phyloP scores from a whole-genome alignment of 2,797 vertebrate species.

The Macroramphosus scolopax region DNA sequence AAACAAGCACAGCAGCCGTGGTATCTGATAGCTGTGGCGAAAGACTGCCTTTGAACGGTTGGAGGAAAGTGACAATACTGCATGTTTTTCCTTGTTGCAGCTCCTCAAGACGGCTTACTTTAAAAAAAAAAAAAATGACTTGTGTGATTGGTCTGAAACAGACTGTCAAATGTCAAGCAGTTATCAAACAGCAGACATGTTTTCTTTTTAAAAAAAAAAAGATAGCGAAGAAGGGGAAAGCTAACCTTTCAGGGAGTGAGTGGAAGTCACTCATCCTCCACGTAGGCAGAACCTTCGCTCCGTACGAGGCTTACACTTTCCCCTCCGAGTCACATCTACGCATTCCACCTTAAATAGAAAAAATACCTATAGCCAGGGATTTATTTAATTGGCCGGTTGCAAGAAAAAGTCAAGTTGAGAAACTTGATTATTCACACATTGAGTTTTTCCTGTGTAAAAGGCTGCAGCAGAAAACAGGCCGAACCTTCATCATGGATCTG shows the following conservation, averaged over 20 bases:
- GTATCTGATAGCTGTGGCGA: conserved; percentile 73
- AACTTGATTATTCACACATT: conserved; percentile 2
- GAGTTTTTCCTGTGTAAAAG: conserved; percentile 4
- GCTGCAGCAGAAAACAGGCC: neutral
- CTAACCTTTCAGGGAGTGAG: conserved; percentile 71
- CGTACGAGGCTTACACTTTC: conserved; percentile 46
- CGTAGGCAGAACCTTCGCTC: too few species aligned
- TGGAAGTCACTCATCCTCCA: conserved; percentile 70
- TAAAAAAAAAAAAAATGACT: conserved; percentile 32
- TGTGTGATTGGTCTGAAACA: conserved; percentile 78
- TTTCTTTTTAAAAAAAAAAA: conserved; percentile 70
- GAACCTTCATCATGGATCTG: too few species aligned
- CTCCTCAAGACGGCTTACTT: conserved; percentile 56
- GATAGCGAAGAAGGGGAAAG: conserved; percentile 59
- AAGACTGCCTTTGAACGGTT: conserved; percentile 73
- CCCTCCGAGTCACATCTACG: conserved; percentile 54
- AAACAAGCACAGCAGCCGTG: conserved; percentile 30
- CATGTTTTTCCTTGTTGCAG: conserved; percentile 59
- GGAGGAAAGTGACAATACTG: conserved; percentile 71
- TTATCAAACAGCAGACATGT: conserved; percentile 76
- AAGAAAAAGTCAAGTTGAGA: conserved; percentile 6
- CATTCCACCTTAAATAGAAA: conserved; percentile 4
- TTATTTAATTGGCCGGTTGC: conserved; percentile 26
- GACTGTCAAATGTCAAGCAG: conserved; percentile 82
- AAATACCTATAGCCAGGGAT: conserved; percentile 35